phyloP scores from a whole-genome alignment of 2,113 vertebrate species.

The Embiotoca jacksoni region DNA sequence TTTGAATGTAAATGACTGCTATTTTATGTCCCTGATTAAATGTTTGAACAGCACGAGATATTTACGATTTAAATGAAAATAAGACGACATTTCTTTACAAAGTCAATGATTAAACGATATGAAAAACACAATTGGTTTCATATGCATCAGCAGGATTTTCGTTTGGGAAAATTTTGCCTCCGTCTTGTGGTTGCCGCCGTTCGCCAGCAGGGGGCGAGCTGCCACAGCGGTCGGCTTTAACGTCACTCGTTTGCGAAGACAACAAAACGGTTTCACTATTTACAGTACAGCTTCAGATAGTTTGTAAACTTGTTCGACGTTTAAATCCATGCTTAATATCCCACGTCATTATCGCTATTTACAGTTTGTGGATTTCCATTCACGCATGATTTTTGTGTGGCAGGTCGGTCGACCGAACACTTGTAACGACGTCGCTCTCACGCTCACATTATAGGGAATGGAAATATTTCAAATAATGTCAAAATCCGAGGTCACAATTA shows the following conservation, averaged over 20 bases:
- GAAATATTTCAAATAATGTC: constrained; percentile 40
- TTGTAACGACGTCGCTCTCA: neutral
- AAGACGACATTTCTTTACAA: neutral
- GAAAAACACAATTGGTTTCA: neutral
- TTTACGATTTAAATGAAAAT: neutral
- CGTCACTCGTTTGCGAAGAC: constrained; percentile 42
- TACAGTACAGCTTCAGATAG: constrained; percentile 68
- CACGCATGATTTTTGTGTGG: constrained; percentile 17
- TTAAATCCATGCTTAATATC: constrained; percentile 68
- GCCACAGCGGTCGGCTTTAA: constrained; percentile 31
- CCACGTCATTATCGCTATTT: constrained; percentile 60
- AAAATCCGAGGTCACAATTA: constrained; percentile 19
- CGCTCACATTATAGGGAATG: constrained; percentile 34
- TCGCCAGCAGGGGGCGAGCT: constrained; percentile 63
- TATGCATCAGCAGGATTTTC: neutral
- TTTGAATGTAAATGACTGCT: constrained; percentile 13
- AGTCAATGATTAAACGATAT: constrained; percentile 14
- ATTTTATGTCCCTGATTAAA: constrained; percentile 57
- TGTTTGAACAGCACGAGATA: constrained; percentile 16
- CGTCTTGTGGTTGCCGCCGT: constrained; percentile 10
- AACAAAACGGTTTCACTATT: constrained; percentile 61
- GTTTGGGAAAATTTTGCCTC: neutral
- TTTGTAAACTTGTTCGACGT: constrained; percentile 67
- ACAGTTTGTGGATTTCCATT: constrained; percentile 50
- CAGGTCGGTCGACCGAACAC: neutral